These are phyloP conservation scores for Willisornis vidua DNA, from an alignment of 2,113 vertebrate species.

Conservation along the genomic window DNA sequence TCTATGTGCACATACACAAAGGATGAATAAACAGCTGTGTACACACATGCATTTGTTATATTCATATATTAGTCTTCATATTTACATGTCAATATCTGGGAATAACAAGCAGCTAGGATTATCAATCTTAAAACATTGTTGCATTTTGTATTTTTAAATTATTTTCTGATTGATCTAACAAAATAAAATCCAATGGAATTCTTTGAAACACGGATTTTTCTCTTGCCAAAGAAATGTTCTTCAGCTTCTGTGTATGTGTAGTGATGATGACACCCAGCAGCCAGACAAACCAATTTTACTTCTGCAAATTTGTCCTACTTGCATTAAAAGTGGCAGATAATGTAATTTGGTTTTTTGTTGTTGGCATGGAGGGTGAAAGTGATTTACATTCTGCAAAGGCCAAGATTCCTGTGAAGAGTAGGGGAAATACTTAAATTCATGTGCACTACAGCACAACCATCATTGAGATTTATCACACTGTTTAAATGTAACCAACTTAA, in stretches of 20 bases:
- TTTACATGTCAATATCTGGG: background rate
- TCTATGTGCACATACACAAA: background rate
- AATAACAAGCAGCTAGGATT: background rate
- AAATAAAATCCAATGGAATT: background rate
- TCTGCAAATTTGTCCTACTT: slow-evolving; percentile 21
- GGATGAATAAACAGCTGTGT: background rate
- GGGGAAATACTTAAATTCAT: slow-evolving; percentile 28
- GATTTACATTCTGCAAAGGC: background rate
- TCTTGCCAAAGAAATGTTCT: slow-evolving; percentile 33
- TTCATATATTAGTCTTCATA: background rate
- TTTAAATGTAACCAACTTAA: slow-evolving; percentile 63
- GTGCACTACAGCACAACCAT: background rate
- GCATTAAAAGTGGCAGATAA: slow-evolving; percentile 27
- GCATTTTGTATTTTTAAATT: background rate
- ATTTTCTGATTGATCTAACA: background rate
- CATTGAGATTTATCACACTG: slow-evolving; percentile 45
- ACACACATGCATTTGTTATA: background rate
- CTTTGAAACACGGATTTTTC: background rate
- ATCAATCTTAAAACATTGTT: background rate
- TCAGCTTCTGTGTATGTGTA: background rate
- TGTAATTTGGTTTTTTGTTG: slow-evolving; percentile 28
- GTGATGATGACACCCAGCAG: slow-evolving; percentile 28
- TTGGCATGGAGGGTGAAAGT: slow-evolving; percentile 12
- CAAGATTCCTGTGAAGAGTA: slow-evolving; percentile 8
- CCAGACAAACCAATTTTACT: slow-evolving; percentile 24